phyloP scores from a whole-genome alignment of 2,888 invertebrate species.

The Parthenolecanium corni region DNA sequence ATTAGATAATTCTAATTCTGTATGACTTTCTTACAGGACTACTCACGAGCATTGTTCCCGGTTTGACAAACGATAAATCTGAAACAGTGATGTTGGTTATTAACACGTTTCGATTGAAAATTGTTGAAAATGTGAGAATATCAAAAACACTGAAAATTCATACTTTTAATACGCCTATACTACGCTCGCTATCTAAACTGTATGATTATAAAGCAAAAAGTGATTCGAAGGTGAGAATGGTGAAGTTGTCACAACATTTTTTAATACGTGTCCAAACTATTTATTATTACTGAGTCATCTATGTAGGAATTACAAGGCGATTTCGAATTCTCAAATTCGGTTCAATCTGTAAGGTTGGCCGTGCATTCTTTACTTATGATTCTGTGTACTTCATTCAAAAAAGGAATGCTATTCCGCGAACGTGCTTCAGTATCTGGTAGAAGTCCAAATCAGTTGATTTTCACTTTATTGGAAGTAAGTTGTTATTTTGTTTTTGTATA shows the following conservation, averaged over 20 bases:
- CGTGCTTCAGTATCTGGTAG: background rate
- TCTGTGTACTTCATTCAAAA: slow-evolving; percentile 10
- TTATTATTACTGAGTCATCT: background rate
- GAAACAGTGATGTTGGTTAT: slow-evolving; percentile 2
- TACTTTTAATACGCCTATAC: slow-evolving; percentile 12
- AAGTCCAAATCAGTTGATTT: slow-evolving; percentile 10
- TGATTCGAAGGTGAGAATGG: background rate
- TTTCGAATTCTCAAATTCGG: background rate
- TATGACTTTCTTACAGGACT: background rate
- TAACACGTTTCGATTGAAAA: slow-evolving; percentile 18
- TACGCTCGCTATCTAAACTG: slow-evolving; percentile 1
- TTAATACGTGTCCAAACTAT: background rate
- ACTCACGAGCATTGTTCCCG: slow-evolving; percentile 8
- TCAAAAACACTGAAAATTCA: slow-evolving; percentile 15
- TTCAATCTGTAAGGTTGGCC: background rate
- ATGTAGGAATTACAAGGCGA: background rate
- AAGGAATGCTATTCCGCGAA: slow-evolving; percentile 16
- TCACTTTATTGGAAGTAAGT: slow-evolving; percentile 10
- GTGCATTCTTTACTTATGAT: slow-evolving; percentile 7
- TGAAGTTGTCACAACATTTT: background rate
- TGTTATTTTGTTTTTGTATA: background rate
- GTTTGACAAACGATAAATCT: slow-evolving; percentile 3
- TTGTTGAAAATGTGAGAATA: slow-evolving; percentile 20
- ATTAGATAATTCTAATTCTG: background rate
- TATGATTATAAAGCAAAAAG: slow-evolving; percentile 2